Percentiles rank a stretch among this genome's conserved stretches.
phyloP scores from a whole-genome alignment of 2,888 invertebrate species.

The Drosophila algonquin region DNA sequence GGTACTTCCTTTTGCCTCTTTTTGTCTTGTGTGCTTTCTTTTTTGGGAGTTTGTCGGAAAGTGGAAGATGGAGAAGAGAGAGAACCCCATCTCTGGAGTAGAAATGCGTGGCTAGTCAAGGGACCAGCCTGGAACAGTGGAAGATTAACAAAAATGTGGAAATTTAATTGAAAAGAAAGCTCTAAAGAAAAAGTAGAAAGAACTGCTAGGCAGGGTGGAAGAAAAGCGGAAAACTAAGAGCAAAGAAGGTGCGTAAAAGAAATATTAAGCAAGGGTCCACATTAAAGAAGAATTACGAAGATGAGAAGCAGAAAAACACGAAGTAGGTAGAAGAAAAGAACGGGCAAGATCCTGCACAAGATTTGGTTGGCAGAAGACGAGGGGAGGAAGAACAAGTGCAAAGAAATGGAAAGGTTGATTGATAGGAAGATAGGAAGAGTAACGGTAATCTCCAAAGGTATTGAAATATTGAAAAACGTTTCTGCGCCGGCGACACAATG shows the following conservation, averaged over 20 bases:
- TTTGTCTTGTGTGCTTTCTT: constrained; percentile 6
- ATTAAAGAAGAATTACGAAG: neutral
- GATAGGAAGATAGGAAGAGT: neutral
- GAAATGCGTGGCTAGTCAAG: neutral
- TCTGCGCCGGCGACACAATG: constrained; percentile 50
- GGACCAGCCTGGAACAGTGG: neutral
- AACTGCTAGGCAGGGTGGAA: constrained; percentile 24
- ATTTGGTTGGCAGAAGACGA: too few species aligned
- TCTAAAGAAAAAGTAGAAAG: constrained; percentile 21
- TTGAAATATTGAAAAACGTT: constrained; percentile 74
- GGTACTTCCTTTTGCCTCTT: neutral
- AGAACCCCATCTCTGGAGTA: neutral
- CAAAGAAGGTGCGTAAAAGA: neutral
- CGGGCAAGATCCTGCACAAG: neutral
- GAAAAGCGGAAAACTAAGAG: neutral
- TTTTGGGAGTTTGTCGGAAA: constrained; percentile 27
- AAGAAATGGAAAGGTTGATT: too few species aligned
- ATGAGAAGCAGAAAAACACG: too few species aligned
- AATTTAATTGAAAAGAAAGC: constrained; percentile 17
- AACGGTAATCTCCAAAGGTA: neutral
- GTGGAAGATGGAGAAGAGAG: neutral
- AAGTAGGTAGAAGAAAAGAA: neutral
- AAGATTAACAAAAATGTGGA: constrained; percentile 9
- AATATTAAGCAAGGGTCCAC: neutral
- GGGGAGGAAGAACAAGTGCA: too few species aligned